These are phyloP conservation scores for Diabrotica virgifera DNA, from an alignment of 1,140 invertebrate genomes.

Conservation along the genomic window DNA sequence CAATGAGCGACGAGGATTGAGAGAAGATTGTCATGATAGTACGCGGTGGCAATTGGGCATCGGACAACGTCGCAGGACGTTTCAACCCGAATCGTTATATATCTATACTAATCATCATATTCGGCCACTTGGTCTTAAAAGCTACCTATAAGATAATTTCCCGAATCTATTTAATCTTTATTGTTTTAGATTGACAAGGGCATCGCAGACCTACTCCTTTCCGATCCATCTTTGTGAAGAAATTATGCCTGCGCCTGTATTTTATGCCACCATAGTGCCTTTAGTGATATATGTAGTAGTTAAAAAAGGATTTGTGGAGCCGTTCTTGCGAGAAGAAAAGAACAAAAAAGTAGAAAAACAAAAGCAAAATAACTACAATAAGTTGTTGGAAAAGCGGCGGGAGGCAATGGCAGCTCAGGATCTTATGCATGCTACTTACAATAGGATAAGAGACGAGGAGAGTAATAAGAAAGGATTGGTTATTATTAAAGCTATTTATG, in stretches of 20 bases:
- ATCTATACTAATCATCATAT: too few relatives aligned
- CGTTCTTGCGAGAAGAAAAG: constrained; percentile 74
- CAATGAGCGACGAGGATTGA: too few relatives aligned
- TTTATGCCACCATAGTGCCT: constrained; percentile 90
- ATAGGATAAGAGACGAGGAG: constrained; percentile 72
- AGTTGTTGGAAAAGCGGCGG: constrained; percentile 71
- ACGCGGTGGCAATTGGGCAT: too few relatives aligned
- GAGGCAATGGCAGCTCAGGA: constrained; percentile 84
- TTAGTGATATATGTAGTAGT: constrained; percentile 74
- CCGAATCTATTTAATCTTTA: too few relatives aligned
- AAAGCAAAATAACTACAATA: constrained; percentile 69
- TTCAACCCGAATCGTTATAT: too few relatives aligned
- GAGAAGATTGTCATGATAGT: too few relatives aligned
- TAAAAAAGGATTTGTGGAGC: constrained; percentile 85
- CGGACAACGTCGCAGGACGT: too few relatives aligned
- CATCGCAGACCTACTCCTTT: constrained; percentile 84
- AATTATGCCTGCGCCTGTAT: constrained; percentile 81
- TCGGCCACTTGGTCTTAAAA: too few relatives aligned
- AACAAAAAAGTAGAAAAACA: constrained; percentile 72
- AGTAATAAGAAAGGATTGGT: constrained; percentile 77
- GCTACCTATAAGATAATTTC: too few relatives aligned
- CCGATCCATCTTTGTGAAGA: constrained; percentile 90
- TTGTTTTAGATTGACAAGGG: constrained; percentile 69
- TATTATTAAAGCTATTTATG: constrained; percentile 83
- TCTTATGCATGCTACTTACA: constrained; percentile 82